phyloP scores from a whole-genome alignment of 2,888 invertebrate species.

The Belgica antarctica region DNA sequence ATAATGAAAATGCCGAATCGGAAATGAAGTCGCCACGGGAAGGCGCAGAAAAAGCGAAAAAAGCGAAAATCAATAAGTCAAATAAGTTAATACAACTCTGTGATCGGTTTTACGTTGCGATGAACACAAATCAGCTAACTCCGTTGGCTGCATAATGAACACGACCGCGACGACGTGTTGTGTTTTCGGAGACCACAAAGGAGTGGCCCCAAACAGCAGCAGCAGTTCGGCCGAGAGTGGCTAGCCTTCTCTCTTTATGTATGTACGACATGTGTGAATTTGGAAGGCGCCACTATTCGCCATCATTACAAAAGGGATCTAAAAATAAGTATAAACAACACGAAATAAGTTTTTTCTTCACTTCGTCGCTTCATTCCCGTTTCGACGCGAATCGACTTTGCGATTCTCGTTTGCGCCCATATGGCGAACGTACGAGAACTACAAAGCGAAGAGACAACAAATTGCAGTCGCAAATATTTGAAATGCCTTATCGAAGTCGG shows the following conservation, averaged over 20 bases:
- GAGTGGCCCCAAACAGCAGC: slow-evolving; percentile 2
- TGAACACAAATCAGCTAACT: background rate
- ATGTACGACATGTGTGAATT: slow-evolving; percentile 35
- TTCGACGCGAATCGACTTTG: background rate
- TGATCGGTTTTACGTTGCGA: background rate
- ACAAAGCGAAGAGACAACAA: background rate
- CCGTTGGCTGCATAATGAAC: slow-evolving; percentile 26
- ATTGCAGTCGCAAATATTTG: slow-evolving; percentile 14
- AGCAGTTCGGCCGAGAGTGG: background rate
- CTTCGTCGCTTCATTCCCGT: too few relatives aligned
- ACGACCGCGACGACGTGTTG: background rate
- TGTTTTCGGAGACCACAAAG: background rate
- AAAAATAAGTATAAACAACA: slow-evolving; percentile 23
- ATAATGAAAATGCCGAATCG: slow-evolving; percentile 9
- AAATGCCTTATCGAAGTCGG: background rate
- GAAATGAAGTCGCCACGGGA: slow-evolving; percentile 12
- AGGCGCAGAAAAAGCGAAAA: background rate
- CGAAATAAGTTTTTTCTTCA: background rate
- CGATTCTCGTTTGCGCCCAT: slow-evolving; percentile 9
- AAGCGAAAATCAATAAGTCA: slow-evolving; percentile 17
- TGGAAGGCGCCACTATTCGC: slow-evolving; percentile 29
- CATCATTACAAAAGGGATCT: slow-evolving; percentile 27
- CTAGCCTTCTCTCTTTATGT: background rate
- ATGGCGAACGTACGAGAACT: background rate
- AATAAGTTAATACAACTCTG: slow-evolving; percentile 4